Evolutionary conservation across 2,797 vertebrate genomes (phyloP).

Genomic region (Rhabdophis nuchalis): DNA sequence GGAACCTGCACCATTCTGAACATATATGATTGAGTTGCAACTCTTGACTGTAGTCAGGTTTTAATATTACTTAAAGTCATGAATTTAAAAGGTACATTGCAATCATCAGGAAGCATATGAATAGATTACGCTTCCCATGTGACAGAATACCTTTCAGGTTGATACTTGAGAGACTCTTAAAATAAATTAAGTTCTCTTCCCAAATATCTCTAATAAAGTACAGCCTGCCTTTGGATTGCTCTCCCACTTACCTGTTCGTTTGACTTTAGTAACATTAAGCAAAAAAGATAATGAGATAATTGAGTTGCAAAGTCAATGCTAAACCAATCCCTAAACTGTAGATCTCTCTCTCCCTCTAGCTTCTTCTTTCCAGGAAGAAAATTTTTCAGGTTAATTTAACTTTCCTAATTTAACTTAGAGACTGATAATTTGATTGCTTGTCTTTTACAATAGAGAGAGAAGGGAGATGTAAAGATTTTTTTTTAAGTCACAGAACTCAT

Average conservation of each 20-base stretch:
- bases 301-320: slow-evolving; percentile 55
- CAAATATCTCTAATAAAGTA: background rate
- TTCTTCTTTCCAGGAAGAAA: slow-evolving; percentile 54
- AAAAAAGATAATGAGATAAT: slow-evolving; percentile 39
- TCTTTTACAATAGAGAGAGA: slow-evolving; percentile 39
- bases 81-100: background rate
- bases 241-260: slow-evolving; percentile 16
- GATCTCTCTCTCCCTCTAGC: slow-evolving; percentile 25
- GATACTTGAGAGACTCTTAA: background rate
- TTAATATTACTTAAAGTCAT: background rate
- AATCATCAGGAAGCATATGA: background rate
- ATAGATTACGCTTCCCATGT: background rate
- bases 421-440: slow-evolving; percentile 58
- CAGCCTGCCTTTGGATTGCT: background rate
- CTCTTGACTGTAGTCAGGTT: background rate
- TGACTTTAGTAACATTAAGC: slow-evolving; percentile 26
- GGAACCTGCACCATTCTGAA: background rate
- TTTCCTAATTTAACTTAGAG: slow-evolving; percentile 49
- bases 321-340: slow-evolving; percentile 53
- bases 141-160: background rate
- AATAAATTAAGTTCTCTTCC: slow-evolving; percentile 1
- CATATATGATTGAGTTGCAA: background rate
- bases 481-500: slow-evolving; percentile 16
- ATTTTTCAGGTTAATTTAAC: slow-evolving; percentile 51
- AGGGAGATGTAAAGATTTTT: slow-evolving; percentile 10